Percentiles rank a stretch among this genome's conserved stretches.
Evolutionary conservation across 2,797 vertebrate genomes (phyloP).

Genomic region (Sus cebifrons): DNA sequence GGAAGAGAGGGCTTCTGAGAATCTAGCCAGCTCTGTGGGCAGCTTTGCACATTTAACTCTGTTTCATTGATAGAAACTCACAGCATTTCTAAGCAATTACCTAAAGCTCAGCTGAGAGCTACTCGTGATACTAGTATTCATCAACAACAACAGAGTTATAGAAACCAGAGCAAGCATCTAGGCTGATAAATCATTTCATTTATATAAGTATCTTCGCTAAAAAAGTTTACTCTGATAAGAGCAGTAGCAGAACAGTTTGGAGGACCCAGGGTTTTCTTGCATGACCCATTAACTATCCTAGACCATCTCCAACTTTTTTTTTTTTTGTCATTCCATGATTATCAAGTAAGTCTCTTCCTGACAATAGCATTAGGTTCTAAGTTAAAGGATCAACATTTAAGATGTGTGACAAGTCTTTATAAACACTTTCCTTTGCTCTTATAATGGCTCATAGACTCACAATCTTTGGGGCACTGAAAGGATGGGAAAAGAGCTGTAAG

Average conservation of each 20-base stretch:
- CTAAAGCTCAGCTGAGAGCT: neutral
- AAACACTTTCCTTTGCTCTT: neutral
- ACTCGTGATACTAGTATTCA: neutral
- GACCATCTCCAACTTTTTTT: neutral
- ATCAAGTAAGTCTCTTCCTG: neutral
- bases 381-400: constrained; percentile 21
- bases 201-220: neutral
- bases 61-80: neutral
- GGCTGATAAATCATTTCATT: neutral
- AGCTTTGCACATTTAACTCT: neutral
- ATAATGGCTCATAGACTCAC: neutral
- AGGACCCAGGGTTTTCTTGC: neutral
- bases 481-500: neutral
- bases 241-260: neutral
- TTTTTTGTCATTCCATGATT: neutral
- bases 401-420: neutral
- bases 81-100: neutral
- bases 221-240: neutral
- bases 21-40: neutral
- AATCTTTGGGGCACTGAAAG: neutral
- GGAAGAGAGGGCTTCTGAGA: neutral
- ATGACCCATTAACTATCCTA: neutral
- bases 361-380: neutral
- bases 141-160: neutral
- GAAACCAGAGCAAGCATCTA: neutral